phyloP scores from a whole-genome alignment of 2,888 invertebrate genomes.

The Cetonia aurata region DNA sequence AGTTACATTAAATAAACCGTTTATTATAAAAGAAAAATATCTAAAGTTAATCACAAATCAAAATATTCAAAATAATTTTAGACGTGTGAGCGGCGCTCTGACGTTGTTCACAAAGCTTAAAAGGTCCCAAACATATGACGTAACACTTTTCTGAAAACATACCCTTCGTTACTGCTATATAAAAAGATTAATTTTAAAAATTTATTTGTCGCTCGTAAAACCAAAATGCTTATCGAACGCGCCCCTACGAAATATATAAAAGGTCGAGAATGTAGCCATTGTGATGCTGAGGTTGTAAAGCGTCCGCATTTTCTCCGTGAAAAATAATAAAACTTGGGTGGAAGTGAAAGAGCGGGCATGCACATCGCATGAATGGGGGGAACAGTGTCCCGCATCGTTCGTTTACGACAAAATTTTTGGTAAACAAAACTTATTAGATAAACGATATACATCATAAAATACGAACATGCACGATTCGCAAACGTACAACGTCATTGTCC shows the following conservation, averaged over 20 bases:
- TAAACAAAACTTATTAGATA: background rate
- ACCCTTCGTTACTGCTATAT: background rate
- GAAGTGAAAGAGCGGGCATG: conserved; percentile 22
- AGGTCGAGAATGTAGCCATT: conserved; percentile 35
- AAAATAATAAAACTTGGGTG: conserved; percentile 57
- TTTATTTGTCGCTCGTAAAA: conserved; percentile 32
- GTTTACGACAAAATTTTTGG: background rate
- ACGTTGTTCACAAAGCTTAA: too few relatives aligned
- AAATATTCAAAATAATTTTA: too few relatives aligned
- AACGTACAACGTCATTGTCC: conserved; percentile 1
- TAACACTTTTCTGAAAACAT: background rate
- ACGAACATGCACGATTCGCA: background rate
- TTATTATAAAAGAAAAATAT: too few relatives aligned
- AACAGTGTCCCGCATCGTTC: background rate
- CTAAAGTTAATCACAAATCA: too few relatives aligned
- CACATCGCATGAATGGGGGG: conserved; percentile 39
- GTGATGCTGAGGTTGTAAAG: conserved; percentile 23
- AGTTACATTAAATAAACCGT: too few relatives aligned
- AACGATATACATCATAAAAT: background rate
- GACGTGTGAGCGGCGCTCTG: too few relatives aligned
- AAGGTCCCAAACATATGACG: too few relatives aligned
- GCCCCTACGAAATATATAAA: conserved; percentile 31
- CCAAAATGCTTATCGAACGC: conserved; percentile 27
- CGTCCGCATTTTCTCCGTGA: conserved; percentile 58
- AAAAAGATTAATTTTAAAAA: conserved; percentile 38